These are phyloP conservation scores for Turritopsis dohrnii DNA, from an alignment of 30 jellyfish, hydroid and myxozoan genomes.

Conservation along the genomic window DNA sequence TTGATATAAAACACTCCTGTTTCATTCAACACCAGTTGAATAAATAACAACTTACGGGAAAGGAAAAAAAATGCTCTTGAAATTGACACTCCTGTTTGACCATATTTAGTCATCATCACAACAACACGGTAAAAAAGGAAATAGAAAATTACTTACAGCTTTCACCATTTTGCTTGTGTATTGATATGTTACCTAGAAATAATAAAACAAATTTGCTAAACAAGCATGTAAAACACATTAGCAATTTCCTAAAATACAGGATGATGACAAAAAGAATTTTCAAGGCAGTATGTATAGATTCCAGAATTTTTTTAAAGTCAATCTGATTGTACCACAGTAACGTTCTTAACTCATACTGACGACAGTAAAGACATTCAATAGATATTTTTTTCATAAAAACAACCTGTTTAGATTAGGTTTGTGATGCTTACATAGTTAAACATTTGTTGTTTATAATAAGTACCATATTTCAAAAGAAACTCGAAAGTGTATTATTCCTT, in stretches of 20 bases:
- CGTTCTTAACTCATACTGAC: too few relatives aligned
- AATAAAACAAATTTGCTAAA: background rate
- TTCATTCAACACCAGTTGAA: background rate
- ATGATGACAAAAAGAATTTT: background rate
- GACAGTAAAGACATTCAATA: too few relatives aligned
- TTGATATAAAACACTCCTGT: background rate
- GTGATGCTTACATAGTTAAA: background rate
- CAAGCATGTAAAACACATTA: background rate
- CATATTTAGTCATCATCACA: background rate
- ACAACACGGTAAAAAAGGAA: background rate
- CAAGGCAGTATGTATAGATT: too few relatives aligned
- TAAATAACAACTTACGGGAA: background rate
- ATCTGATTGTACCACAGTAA: too few relatives aligned
- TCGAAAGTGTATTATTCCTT: background rate
- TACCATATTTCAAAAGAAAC: background rate
- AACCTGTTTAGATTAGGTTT: background rate
- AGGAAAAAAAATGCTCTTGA: background rate
- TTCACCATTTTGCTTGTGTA: conserved; percentile 4
- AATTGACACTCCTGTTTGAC: conserved; percentile 6
- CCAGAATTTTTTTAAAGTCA: too few relatives aligned
- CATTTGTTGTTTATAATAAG: background rate
- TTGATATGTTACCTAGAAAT: background rate
- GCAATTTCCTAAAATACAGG: background rate
- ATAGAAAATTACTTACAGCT: conserved; percentile 1
- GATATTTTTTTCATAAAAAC: too few relatives aligned